Evolutionary conservation across 2,113 vertebrate species (phyloP).

Genomic region (Morone chrysops): DNA sequence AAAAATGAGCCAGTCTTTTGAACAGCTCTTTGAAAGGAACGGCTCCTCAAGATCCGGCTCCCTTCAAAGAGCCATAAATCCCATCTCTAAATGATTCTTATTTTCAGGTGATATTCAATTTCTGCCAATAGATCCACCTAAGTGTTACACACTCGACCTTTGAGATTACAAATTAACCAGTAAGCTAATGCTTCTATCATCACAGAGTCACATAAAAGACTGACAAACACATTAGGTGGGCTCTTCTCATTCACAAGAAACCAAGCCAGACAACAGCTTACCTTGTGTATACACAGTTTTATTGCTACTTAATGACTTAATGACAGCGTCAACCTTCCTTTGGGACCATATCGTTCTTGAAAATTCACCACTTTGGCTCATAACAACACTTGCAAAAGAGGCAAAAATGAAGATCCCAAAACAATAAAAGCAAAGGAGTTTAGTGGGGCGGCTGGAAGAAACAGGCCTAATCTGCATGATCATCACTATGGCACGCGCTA

Average conservation of each 20-base stretch:
- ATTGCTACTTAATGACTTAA: not conserved
- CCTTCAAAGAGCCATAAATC: too few relatives aligned
- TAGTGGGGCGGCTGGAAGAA: slow-evolving; percentile 63
- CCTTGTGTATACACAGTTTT: not conserved
- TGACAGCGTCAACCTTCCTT: slow-evolving; percentile 14
- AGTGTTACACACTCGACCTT: too few relatives aligned
- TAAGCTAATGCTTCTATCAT: not conserved
- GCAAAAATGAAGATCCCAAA: slow-evolving; percentile 57
- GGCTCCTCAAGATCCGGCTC: too few relatives aligned
- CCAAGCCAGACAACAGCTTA: not conserved
- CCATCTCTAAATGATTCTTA: too few relatives aligned
- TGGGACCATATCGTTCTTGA: slow-evolving; percentile 6
- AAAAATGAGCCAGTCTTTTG: too few relatives aligned
- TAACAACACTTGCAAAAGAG: slow-evolving; percentile 30
- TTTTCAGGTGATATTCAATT: too few relatives aligned
- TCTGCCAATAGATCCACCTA: too few relatives aligned
- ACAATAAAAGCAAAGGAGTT: slow-evolving; percentile 61
- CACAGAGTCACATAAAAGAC: not conserved
- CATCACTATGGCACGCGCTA: slow-evolving; percentile 71
- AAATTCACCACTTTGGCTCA: slow-evolving; percentile 22
- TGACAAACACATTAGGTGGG: not conserved
- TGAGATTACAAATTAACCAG: not conserved
- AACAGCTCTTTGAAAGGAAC: too few relatives aligned
- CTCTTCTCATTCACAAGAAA: not conserved
- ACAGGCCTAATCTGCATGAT: slow-evolving; percentile 79